These are phyloP conservation scores for Electrophaes corylata DNA, from an alignment of 2,888 invertebrate species.

Conservation along the genomic window DNA sequence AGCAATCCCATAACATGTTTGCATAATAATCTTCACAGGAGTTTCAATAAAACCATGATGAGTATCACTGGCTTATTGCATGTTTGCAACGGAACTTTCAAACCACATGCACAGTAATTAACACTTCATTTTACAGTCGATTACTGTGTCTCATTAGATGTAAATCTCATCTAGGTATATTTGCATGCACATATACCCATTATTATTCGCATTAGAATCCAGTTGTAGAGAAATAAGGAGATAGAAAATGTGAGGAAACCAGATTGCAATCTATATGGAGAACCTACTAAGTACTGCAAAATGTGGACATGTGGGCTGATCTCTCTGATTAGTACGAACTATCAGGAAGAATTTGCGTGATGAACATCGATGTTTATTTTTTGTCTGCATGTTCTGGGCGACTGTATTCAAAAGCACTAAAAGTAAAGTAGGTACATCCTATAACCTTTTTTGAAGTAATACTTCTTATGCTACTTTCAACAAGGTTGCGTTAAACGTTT, in stretches of 20 bases:
- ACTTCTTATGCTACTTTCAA: too few relatives aligned
- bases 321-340: too few relatives aligned
- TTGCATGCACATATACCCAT: neutral
- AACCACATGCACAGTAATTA: neutral
- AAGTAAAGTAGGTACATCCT: too few relatives aligned
- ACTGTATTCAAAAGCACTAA: too few relatives aligned
- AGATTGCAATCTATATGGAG: too few relatives aligned
- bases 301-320: too few relatives aligned
- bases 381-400: too few relatives aligned
- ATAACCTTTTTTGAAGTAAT: too few relatives aligned
- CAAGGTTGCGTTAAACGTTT: too few relatives aligned
- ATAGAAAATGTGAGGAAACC: neutral
- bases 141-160: constrained; percentile 18
- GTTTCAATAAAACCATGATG: constrained; percentile 2
- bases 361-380: too few relatives aligned
- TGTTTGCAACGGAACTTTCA: constrained; percentile 10
- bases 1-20: neutral
- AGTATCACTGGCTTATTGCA: constrained; percentile 7
- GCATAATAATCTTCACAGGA: neutral
- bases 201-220: neutral
- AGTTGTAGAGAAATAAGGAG: neutral
- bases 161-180: constrained; percentile 14
- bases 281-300: too few relatives aligned
- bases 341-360: too few relatives aligned
- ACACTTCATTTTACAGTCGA: constrained; percentile 10